Percentiles rank a stretch among this genome's conserved stretches.
These are phyloP conservation scores for Drosophila mojavensis DNA, from an alignment of 1,140 invertebrate species.

Conservation along the genomic window DNA sequence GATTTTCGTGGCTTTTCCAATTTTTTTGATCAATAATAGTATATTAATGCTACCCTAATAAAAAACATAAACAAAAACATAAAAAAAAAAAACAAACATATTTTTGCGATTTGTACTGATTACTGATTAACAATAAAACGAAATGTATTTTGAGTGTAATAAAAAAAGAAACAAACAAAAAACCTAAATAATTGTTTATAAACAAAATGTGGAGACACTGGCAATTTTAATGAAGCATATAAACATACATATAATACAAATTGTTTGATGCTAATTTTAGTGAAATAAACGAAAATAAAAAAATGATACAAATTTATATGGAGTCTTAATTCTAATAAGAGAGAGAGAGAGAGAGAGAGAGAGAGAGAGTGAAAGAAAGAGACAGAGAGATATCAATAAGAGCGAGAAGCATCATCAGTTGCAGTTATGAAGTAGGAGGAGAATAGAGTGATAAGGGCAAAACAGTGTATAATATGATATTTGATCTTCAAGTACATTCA, in stretches of 20 bases:
- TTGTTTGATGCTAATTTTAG: slow-evolving; percentile 75
- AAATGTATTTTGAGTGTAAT: slow-evolving; percentile 33
- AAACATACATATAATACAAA: slow-evolving; percentile 44
- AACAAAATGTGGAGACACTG: slow-evolving; percentile 26
- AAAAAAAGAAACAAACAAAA: slow-evolving; percentile 4
- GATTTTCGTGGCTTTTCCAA: slow-evolving; percentile 27
- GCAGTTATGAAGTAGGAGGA: no score
- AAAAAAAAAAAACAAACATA: slow-evolving; percentile 40
- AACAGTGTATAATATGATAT: no score
- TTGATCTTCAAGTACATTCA: no score
- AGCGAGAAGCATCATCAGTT: no score
- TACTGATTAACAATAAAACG: slow-evolving; percentile 65
- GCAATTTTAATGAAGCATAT: slow-evolving; percentile 47
- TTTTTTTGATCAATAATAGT: slow-evolving; percentile 57
- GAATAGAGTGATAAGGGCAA: no score
- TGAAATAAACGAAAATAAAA: slow-evolving; percentile 47
- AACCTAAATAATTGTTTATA: slow-evolving; percentile 38
- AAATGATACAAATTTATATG: slow-evolving; percentile 19
- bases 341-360: no score
- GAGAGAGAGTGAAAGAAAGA: no score
- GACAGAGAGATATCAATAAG: no score
- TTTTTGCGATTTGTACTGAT: slow-evolving; percentile 81
- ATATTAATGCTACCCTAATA: slow-evolving; percentile 57
- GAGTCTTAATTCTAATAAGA: neutral
- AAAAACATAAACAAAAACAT: slow-evolving; percentile 39